Base-by-base conservation (phyloP, 2,797 vertebrate species). In the Pangasius mekongensis region DNA sequence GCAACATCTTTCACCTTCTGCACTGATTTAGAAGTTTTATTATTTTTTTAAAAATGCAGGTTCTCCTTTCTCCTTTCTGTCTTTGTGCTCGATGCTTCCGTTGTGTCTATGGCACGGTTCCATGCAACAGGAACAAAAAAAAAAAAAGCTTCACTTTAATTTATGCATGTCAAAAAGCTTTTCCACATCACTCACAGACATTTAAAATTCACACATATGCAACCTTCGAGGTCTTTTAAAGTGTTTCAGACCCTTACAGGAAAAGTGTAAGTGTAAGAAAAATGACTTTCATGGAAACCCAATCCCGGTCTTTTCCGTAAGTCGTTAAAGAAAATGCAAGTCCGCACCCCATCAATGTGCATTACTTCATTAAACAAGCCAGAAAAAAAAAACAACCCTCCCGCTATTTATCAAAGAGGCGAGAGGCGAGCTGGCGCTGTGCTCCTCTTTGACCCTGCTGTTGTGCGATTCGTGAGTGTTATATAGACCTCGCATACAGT, bases 401-500 rank as follows among this genome's bases (percentile, higher is more conserved):
- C 47, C 16, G 3, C 73, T 66, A 77, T 78, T 67, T 83, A 74
- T 83, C 84, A 83, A 76, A 39, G 3, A 62, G 30, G 47, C 13
- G 80, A n/a, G 56, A n/a, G 39, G 60, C 39, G 54, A 60, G 78
- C 78, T 14, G 56, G 56, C 62, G 27, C 18, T 47, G 82, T 5
- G 47, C 49, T 56, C 33, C 0, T 58, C 54, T 3, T n/a, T 64
- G 62, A 52, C 82, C 39, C 33, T 1, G 78, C 77, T 39, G 78
- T 14, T 14, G 56, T 81, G 78, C 24, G 77, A 58, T 36, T 13
- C 30, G 16, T 49, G 49, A 56, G 84, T 83, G 67, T 91, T 87
- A 74, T 91, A 89, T 83, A 88, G 84, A 83, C 87, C 24, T 84
- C 88, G 89, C 87, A 74, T 89, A 89, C 85, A 89, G 89, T 89